Percentiles rank a stretch among this genome's conserved stretches.
Evolutionary conservation across 2,113 vertebrate genomes (phyloP).

Genomic region (Lethenteron reissneri): DNA sequence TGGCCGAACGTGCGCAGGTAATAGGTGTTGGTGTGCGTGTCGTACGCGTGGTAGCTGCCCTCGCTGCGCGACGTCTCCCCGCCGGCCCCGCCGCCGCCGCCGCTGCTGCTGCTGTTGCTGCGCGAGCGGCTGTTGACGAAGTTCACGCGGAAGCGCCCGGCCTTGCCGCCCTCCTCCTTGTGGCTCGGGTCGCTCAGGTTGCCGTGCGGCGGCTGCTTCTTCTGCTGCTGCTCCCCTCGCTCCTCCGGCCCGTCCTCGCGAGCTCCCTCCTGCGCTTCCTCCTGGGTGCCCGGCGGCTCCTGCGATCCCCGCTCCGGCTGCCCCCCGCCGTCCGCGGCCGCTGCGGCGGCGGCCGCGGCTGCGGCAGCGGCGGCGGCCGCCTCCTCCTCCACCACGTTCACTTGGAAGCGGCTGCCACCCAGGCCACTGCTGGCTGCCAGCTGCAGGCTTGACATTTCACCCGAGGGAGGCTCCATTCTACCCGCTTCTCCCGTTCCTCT

Average conservation of each 20-base stretch:
- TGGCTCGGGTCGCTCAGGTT: conserved; percentile 18
- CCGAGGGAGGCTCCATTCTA: no score
- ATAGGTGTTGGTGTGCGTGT: conserved; percentile 90
- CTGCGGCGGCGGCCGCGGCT: conserved; percentile 12
- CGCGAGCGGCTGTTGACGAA: conserved; percentile 44
- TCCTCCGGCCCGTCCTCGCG: conserved; percentile 6
- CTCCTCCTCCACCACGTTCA: conserved; percentile 59
- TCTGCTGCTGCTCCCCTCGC: conserved; percentile 7
- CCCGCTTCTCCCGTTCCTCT: no score
- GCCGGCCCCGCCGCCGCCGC: conserved; percentile 25
- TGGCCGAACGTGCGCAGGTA: conserved; percentile 92
- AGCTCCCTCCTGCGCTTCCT: conserved; percentile 7
- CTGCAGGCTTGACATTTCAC: not conserved
- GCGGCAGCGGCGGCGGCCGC: conserved; percentile 18
- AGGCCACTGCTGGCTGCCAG: not conserved
- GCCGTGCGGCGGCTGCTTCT: conserved; percentile 4
- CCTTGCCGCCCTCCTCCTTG: conserved; percentile 80
- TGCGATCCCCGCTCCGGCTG: not conserved
- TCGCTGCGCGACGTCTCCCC: conserved; percentile 87
- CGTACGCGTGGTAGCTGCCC: conserved; percentile 72
- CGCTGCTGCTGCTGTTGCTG: not conserved
- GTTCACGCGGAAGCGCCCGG: conserved; percentile 77
- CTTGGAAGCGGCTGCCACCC: conserved; percentile 57
- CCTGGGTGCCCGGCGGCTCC: conserved; percentile 7
- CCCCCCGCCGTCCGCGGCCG: conserved; percentile 9